These are phyloP conservation scores for Anhinga rufa DNA, from an alignment of 2,113 vertebrate species.

Conservation along the genomic window DNA sequence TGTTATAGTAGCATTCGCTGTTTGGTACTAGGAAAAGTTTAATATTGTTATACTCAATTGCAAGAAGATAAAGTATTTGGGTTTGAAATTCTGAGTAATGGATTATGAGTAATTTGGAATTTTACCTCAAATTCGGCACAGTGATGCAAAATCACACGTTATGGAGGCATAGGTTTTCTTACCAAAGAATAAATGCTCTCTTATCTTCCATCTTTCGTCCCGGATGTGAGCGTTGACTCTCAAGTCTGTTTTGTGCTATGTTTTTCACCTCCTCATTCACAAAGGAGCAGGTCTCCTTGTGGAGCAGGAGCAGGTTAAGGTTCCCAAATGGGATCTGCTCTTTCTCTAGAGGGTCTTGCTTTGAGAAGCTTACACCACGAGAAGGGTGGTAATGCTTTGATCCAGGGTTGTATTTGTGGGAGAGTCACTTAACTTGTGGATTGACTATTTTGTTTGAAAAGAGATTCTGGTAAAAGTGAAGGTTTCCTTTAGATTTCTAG, in stretches of 20 bases:
- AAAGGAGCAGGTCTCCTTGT: neutral
- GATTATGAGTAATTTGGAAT: neutral
- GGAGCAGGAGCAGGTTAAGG: neutral
- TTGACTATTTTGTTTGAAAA: neutral
- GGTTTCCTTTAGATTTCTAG: neutral
- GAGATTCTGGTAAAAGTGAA: neutral
- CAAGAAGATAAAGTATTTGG: neutral
- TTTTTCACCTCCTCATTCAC: neutral
- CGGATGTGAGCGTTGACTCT: neutral
- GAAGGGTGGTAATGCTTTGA: neutral
- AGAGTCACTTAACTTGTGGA: neutral
- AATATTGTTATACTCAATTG: neutral
- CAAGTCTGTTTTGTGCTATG: neutral
- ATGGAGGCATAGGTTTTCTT: neutral
- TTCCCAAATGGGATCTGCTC: neutral
- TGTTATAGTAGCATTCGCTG: neutral
- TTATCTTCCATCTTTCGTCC: neutral
- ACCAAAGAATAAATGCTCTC: neutral
- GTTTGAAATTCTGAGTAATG: neutral
- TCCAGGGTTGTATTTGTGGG: neutral
- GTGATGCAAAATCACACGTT: rapidly evolving
- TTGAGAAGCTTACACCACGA: neutral
- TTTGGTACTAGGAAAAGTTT: neutral
- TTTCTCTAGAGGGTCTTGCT: neutral
- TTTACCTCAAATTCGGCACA: neutral